Base-by-base conservation (phyloP, 2,888 invertebrate genomes). In the Tholera decimalis region DNA sequence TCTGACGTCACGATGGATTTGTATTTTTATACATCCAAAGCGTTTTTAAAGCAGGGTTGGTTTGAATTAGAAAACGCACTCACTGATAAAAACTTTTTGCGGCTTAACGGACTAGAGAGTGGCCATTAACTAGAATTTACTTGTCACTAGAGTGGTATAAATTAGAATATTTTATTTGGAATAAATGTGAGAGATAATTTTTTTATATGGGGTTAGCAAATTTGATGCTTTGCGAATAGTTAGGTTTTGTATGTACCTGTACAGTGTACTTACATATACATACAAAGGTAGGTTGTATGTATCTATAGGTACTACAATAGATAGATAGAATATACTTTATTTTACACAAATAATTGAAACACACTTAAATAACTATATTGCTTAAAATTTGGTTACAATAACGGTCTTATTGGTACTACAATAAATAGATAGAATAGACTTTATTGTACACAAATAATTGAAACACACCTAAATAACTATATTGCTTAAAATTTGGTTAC, bases 21-120 rank as follows among this genome's bases (percentile, higher is more conserved):
- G 62, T 73, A 69, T 80, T 80, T 80, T 62, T 73, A 73, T 73
- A 24, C 28, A 24, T 33, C 13, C 26, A 49, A 70, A 70, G 57
- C 62, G 51, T 56, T 46, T 68, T 74, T 55, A 28, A 63, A 79
- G 67, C 64, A 68, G 64, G 67, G 35, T 60, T 20, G 59, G 13
- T 66, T 73, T 51, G 44, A 73, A 69, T 73, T 61, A 54, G 24
- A 39, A 50, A 70, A 41, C 30, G 59, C 60, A 67, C 62, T 82
- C 37, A 39, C 53, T 65, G 75, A 79, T 68, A 30, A 65, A 68
- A 78, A 77, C 60, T 26, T 58, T n/a, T 51, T 1, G 13, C 22
- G 35, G 18, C 22, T 33, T 28, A 44, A 5, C 1, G 0, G 20
- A 18, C 20, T 41, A 18, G 11, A 22, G 8, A 20, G 1, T 15